phyloP scores from a whole-genome alignment of 2,888 invertebrate species.

The Xylocampa areola region DNA sequence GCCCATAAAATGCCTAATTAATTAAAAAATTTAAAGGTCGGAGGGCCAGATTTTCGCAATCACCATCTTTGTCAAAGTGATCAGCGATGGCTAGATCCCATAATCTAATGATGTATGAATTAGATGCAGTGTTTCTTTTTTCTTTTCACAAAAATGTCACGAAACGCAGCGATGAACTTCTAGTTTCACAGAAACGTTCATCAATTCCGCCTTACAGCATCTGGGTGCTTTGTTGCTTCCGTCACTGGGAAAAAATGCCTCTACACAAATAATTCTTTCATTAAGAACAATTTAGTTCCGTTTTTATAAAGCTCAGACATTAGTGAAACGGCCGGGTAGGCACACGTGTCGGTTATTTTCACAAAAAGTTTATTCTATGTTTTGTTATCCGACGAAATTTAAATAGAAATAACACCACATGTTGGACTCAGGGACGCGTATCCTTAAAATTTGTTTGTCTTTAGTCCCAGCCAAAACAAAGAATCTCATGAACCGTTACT shows the following conservation, averaged over 20 bases:
- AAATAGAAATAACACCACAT: slow-evolving; percentile 78
- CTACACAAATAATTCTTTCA: slow-evolving; percentile 30
- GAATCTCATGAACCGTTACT: slow-evolving; percentile 56
- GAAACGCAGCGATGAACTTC: too few species aligned
- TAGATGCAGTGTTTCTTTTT: too few species aligned
- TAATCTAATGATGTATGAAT: too few species aligned
- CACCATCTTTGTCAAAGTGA: neutral
- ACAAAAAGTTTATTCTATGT: slow-evolving; percentile 72
- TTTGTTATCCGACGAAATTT: slow-evolving; percentile 71
- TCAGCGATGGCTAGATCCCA: neutral
- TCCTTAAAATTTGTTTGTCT: slow-evolving; percentile 77
- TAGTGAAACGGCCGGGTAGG: slow-evolving; percentile 41
- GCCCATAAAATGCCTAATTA: neutral
- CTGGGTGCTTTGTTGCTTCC: slow-evolving; percentile 22
- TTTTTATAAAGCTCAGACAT: slow-evolving; percentile 44
- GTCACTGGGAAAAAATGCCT: slow-evolving; percentile 18
- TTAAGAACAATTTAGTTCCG: slow-evolving; percentile 45
- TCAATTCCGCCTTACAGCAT: slow-evolving; percentile 17
- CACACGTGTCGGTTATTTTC: slow-evolving; percentile 70
- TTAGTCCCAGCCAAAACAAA: slow-evolving; percentile 74
- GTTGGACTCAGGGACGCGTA: slow-evolving; percentile 61
- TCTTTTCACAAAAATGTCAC: too few species aligned
- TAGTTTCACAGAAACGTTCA: too few species aligned
- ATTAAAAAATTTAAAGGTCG: too few species aligned
- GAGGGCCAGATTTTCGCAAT: neutral